phyloP scores from a whole-genome alignment of 2,113 vertebrate genomes.

The Brachypodius melanocephalos region DNA sequence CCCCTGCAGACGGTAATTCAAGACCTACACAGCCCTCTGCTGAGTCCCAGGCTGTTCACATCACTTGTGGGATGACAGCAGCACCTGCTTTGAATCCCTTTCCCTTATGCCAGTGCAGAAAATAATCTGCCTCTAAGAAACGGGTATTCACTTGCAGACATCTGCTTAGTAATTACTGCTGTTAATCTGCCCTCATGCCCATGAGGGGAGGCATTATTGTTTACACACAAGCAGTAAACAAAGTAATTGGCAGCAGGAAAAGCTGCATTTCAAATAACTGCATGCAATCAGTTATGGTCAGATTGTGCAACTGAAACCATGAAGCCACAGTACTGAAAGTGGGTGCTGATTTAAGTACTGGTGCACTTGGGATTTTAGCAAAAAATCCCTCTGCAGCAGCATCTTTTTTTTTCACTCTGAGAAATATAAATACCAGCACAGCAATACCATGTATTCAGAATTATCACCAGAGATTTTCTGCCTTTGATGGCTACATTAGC shows the following conservation, averaged over 20 bases:
- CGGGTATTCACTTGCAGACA: not conserved
- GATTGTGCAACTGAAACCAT: not conserved
- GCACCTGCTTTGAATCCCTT: not conserved
- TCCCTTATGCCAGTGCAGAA: not conserved
- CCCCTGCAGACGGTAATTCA: fast-evolving
- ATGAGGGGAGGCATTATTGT: not conserved
- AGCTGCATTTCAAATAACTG: not conserved
- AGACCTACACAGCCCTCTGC: not conserved
- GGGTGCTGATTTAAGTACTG: not conserved
- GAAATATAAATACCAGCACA: not conserved
- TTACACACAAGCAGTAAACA: not conserved
- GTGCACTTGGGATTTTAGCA: not conserved
- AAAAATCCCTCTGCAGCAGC: not conserved
- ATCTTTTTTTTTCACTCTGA: not conserved
- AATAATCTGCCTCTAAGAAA: slow-evolving; percentile 11
- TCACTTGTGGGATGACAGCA: not conserved
- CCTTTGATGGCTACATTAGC: not conserved
- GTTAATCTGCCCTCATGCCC: not conserved
- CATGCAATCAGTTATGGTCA: not conserved
- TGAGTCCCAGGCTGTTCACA: not conserved
- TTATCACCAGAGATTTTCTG: not conserved
- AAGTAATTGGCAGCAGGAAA: not conserved
- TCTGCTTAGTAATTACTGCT: slow-evolving; percentile 18
- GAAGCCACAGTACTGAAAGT: not conserved
- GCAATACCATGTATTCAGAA: not conserved